Evolutionary conservation across 2,888 invertebrate genomes (phyloP).

Genomic region (Cephus pulcher): DNA sequence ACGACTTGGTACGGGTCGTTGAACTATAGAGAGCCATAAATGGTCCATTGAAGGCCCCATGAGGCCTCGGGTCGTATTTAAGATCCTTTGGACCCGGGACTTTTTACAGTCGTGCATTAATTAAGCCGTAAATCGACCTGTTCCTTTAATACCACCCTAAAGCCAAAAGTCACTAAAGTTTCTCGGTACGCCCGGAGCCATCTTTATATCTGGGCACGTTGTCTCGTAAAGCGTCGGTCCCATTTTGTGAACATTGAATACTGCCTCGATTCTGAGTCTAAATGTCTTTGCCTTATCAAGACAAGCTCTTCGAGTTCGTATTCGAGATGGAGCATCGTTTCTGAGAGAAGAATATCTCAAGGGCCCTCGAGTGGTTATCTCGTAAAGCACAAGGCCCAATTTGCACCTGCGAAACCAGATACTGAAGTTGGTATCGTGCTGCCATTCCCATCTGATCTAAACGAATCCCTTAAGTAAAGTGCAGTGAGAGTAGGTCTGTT

Average conservation of each 20-base stretch:
- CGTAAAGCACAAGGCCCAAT: not conserved
- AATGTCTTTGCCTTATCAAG: not conserved
- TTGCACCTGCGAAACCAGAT: not conserved
- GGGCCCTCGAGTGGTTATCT: not conserved
- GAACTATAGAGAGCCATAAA: not conserved
- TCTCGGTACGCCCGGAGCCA: not conserved
- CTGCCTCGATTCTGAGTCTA: not conserved
- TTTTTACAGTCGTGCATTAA: constrained; percentile 31
- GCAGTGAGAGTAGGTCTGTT: not conserved
- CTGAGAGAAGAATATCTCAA: too few species aligned
- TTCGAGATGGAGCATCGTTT: too few species aligned
- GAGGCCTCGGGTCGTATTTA: not conserved
- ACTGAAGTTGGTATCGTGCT: not conserved
- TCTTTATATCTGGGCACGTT: not conserved
- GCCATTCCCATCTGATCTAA: not conserved
- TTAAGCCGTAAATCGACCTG: constrained; percentile 51
- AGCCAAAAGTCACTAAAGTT: constrained; percentile 19
- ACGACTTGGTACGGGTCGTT: not conserved
- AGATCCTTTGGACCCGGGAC: not conserved
- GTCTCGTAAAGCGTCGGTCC: not conserved
- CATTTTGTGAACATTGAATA: not conserved
- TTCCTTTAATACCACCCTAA: constrained; percentile 42
- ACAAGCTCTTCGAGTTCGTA: not conserved
- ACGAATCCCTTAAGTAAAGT: not conserved
- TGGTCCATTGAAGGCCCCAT: not conserved